A percentile compares a stretch with the other conserved stretches of the same genome.
These are phyloP conservation scores for Ips nitidus DNA, from an alignment of 1,140 invertebrate species.

Conservation along the genomic window DNA sequence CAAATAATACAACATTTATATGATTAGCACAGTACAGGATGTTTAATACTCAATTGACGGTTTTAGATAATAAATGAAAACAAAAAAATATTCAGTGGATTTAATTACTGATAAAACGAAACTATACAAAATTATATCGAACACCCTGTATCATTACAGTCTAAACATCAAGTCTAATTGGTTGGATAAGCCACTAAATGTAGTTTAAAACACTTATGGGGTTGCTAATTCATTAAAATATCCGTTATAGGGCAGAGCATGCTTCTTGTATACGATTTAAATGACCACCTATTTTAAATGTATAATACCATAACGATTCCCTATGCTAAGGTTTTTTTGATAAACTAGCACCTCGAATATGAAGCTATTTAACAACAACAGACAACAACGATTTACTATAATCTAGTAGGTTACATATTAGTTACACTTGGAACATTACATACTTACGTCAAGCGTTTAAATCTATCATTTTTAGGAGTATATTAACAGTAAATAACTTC, in stretches of 20 bases:
- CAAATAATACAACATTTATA: constrained; percentile 32
- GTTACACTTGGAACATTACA: constrained; percentile 7
- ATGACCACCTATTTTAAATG: too few species aligned
- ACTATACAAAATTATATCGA: constrained; percentile 10
- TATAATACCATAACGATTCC: too few species aligned
- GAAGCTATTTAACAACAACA: constrained; percentile 24
- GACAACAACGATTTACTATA: constrained; percentile 28
- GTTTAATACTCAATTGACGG: constrained; percentile 30
- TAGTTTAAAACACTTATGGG: constrained; percentile 8
- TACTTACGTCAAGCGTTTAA: constrained; percentile 14
- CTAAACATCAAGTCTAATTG: constrained; percentile 34
- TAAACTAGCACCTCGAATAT: constrained; percentile 1
- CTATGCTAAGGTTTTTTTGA: background rate
- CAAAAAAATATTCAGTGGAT: constrained; percentile 1
- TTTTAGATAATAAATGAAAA: background rate
- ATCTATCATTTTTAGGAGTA: constrained; percentile 7
- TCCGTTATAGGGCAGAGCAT: background rate
- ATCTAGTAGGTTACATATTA: constrained; percentile 19
- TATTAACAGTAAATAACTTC: constrained; percentile 27
- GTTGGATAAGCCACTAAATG: constrained; percentile 33
- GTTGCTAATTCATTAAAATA: background rate
- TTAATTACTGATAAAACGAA: background rate
- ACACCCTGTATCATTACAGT: constrained; percentile 32
- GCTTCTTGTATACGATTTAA: background rate
- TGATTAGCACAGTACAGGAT: constrained; percentile 21